Base-by-base conservation (phyloP, 2,113 vertebrate genomes). In the Clupea harengus region DNA sequence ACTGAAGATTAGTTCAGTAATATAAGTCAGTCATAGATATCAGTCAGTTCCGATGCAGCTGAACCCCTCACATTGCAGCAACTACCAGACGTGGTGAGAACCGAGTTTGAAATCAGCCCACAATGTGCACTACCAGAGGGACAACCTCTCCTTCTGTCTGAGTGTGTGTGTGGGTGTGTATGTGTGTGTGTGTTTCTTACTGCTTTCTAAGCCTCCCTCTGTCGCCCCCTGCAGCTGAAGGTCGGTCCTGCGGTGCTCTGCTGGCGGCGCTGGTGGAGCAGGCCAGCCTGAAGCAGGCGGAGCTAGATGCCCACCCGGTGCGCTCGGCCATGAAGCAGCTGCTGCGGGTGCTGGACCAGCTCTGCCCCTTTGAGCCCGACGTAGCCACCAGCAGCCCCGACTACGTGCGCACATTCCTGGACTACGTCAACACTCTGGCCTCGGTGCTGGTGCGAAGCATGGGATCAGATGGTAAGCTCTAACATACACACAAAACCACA, bases 371-470 rank as follows among this genome's bases (percentile, higher is more conserved):
- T 0, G 95, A 95, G 83, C 92, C 89, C 0, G 89, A 93, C 13
- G 82, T 89, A 20, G 67, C 81, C 6, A 87, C 90, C 2, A 81
- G 81, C 87, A 88, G 93, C 52, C 92, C 93, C 0, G 94, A 95
- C 90, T 98, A 96, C 47, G 88, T 97, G 85, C 96, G 95, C 84
- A 90, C 89, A 45, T 97, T 99, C 92, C 91, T 97, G 60, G 93
- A 95, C 89, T 99, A 99, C 67, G 83, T 97, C 86, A 96, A 95
- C 91, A 96, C 95, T 0, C 89, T 99, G 86, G 96, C 96, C 20
- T 93, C 95, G 0, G 93, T 98, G 89, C 89, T 97, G 2, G 93
- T 99, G 84, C 94, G 93, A 84, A 97, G 98, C 90, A 91, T 98
- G 72, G 92, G 94, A 47, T 89, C 96, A 83, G 98, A 99, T 64